phyloP scores from a whole-genome alignment of 2,888 invertebrate species.

The Zaprionus bogoriensis region DNA sequence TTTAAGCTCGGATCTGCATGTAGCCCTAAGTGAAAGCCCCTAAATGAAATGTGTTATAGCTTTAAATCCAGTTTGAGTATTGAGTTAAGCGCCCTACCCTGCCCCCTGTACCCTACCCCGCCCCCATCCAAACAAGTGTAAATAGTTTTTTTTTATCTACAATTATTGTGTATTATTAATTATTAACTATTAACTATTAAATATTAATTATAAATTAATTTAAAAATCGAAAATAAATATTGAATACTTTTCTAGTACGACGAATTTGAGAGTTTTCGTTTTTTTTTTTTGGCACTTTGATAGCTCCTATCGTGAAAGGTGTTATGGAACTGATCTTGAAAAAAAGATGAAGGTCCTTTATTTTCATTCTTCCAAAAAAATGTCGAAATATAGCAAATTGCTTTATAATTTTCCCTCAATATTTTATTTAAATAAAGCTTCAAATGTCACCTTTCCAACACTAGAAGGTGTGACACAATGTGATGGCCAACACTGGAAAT shows the following conservation, averaged over 20 bases:
- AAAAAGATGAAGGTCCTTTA: no score
- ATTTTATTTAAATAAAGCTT: no score
- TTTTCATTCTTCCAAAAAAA: no score
- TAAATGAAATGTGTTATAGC: conserved; percentile 74
- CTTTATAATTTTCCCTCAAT: no score
- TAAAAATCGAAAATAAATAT: conserved; percentile 11
- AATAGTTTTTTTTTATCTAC: conserved; percentile 12
- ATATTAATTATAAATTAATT: conserved; percentile 5
- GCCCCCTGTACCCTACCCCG: not conserved
- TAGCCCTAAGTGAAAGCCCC: conserved; percentile 21
- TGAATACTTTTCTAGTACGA: not conserved
- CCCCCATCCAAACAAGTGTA: conserved; percentile 1
- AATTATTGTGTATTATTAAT: conserved; percentile 4
- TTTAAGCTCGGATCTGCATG: conserved; percentile 41
- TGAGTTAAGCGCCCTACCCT: conserved; percentile 18
- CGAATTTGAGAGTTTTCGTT: no score
- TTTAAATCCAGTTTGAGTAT: conserved; percentile 48
- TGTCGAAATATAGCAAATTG: no score
- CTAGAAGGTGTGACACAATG: no score
- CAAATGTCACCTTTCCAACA: no score
- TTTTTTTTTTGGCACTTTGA: no score
- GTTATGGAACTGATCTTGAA: no score
- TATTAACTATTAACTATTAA: conserved; percentile 9
- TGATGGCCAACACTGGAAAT: no score
- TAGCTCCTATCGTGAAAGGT: no score